These are phyloP conservation scores for Cyprinodon tularosa DNA, from an alignment of 2,113 vertebrate genomes.

Conservation along the genomic window DNA sequence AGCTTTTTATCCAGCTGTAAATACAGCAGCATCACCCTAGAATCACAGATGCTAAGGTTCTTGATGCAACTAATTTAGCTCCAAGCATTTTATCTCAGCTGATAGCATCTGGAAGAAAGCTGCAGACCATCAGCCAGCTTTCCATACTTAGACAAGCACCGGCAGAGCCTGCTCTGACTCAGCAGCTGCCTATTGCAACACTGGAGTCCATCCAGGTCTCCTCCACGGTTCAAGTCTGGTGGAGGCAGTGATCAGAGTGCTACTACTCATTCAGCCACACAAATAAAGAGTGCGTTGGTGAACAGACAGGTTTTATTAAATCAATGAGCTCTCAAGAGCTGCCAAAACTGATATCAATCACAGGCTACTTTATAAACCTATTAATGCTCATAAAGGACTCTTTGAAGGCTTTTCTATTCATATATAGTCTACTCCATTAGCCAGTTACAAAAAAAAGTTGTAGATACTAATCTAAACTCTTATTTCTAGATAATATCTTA, in stretches of 20 bases:
- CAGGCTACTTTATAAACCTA: not conserved
- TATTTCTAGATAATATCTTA: not conserved
- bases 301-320: not conserved
- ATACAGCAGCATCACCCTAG: not conserved
- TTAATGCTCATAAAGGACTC: not conserved
- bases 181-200: slow-evolving; percentile 55
- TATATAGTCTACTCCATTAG: not conserved
- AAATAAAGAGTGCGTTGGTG: slow-evolving; percentile 19
- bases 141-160: slow-evolving; percentile 6
- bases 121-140: not conserved
- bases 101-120: not conserved
- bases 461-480: not conserved
- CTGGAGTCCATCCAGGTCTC: slow-evolving; percentile 38
- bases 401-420: not conserved
- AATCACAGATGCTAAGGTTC: not conserved
- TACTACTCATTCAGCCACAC: slow-evolving; percentile 35
- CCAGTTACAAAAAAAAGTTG: not conserved
- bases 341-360: not conserved
- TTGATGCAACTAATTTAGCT: not conserved
- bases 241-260: slow-evolving; percentile 31
- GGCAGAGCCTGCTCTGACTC: slow-evolving; percentile 48
- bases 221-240: slow-evolving; percentile 28
- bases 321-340: not conserved
- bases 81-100: not conserved
- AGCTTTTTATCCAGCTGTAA: not conserved